Evolutionary conservation across 2,888 invertebrate genomes (phyloP).

Genomic region (Peribatodes rhomboidaria): DNA sequence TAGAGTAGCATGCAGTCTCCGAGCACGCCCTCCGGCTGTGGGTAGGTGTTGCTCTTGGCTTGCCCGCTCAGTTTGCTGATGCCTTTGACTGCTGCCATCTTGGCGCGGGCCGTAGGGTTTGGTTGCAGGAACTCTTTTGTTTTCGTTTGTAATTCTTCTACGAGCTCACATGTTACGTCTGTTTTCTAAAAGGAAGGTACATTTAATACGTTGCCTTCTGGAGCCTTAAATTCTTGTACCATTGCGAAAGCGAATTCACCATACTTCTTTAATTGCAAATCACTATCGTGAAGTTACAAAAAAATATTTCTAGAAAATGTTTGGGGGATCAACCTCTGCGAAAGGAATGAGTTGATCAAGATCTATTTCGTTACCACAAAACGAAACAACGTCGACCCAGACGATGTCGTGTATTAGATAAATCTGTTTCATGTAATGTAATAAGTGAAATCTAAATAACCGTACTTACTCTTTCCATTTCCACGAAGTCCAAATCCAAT

Average conservation of each 20-base stretch:
- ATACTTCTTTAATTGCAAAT: too few species aligned
- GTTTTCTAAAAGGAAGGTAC: conserved; percentile 92
- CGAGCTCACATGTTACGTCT: conserved; percentile 98
- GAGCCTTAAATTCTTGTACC: too few species aligned
- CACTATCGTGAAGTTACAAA: too few species aligned
- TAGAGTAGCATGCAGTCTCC: conserved; percentile 98
- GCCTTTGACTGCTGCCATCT: conserved; percentile 97
- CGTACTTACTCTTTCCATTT: conserved; percentile 98
- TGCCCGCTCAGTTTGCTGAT: conserved; percentile 99
- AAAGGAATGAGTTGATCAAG: conserved; percentile 1
- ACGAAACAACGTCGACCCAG: conserved; percentile 4
- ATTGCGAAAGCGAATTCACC: too few species aligned
- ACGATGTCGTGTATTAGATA: conserved; percentile 26
- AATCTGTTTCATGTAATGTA: conserved; percentile 29
- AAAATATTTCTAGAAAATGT: too few species aligned
- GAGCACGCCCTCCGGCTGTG: conserved; percentile 98
- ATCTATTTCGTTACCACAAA: conserved; percentile 18
- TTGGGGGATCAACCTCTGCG: neutral
- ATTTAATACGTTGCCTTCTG: neutral
- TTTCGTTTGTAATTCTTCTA: conserved; percentile 98
- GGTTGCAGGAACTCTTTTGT: conserved; percentile 99
- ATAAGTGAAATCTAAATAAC: conserved; percentile 29
- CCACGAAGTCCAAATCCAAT: conserved; percentile 98
- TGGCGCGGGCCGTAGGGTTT: conserved; percentile 98
- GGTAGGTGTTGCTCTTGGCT: conserved; percentile 98